Percentiles rank a stretch among this genome's conserved stretches.
Evolutionary conservation across 2,888 invertebrate species (phyloP).

Genomic region (Ditylenchus weischeri): DNA sequence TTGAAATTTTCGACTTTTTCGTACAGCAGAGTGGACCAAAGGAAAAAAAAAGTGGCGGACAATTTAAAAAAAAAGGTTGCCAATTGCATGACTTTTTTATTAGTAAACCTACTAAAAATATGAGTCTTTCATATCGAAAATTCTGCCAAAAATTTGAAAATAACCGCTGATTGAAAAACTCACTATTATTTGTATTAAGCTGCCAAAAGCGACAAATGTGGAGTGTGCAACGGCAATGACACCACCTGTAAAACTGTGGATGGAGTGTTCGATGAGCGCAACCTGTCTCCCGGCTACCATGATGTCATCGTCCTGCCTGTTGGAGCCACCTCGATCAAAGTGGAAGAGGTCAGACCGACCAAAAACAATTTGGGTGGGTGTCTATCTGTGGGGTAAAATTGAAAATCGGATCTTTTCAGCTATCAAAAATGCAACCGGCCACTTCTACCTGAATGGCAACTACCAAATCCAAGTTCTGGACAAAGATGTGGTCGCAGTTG

Average conservation of each 20-base stretch:
- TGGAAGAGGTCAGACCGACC: slow-evolving; percentile 76
- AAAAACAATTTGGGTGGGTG: slow-evolving; percentile 80
- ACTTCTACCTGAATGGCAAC: slow-evolving; percentile 88
- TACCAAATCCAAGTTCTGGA: slow-evolving; percentile 79
- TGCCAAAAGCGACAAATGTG: slow-evolving; percentile 81
- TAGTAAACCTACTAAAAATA: too few relatives aligned
- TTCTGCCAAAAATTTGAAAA: too few relatives aligned
- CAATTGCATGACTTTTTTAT: too few relatives aligned
- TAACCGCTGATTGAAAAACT: too few relatives aligned
- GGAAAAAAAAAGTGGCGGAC: too few relatives aligned
- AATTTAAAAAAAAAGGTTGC: too few relatives aligned
- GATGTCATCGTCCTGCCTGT: slow-evolving; percentile 84
- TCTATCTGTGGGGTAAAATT: too few relatives aligned
- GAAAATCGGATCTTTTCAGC: slow-evolving; percentile 69
- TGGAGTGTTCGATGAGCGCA: slow-evolving; percentile 68
- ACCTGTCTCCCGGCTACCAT: slow-evolving; percentile 73
- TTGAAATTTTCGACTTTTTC: neutral
- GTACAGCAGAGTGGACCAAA: neutral
- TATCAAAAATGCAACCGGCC: slow-evolving; percentile 75
- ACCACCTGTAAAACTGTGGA: slow-evolving; percentile 75
- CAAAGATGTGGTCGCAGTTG: slow-evolving; percentile 65
- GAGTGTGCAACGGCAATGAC: slow-evolving; percentile 85
- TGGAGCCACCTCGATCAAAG: slow-evolving; percentile 83
- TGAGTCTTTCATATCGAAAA: too few relatives aligned
- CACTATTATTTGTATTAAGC: slow-evolving; percentile 44